phyloP scores from a whole-genome alignment of 2,888 invertebrate genomes.

The Nemurella pictetii region DNA sequence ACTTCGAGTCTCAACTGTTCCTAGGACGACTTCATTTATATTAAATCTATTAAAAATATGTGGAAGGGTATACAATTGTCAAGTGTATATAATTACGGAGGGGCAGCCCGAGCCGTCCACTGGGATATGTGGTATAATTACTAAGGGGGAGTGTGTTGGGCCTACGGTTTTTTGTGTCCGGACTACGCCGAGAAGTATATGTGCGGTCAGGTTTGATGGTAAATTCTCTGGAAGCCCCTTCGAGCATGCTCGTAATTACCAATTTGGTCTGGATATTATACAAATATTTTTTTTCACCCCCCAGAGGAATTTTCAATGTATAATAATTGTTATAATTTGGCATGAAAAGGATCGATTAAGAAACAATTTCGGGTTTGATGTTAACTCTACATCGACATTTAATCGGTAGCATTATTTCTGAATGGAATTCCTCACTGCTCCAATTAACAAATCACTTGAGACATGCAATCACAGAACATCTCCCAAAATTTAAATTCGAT shows the following conservation, averaged over 20 bases:
- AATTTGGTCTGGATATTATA: not conserved
- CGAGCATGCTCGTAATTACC: not conserved
- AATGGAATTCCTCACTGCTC: not conserved
- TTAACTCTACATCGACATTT: not conserved
- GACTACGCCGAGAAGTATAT: not conserved
- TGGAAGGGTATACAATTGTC: not conserved
- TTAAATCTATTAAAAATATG: not conserved
- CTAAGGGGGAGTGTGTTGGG: not conserved
- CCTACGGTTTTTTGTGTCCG: not conserved
- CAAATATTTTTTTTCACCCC: not conserved
- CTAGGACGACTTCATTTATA: not conserved
- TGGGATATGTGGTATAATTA: not conserved
- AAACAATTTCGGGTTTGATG: not conserved
- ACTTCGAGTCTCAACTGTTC: not conserved
- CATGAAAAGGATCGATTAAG: not conserved
- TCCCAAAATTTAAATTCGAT: not conserved
- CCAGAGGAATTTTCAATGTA: not conserved
- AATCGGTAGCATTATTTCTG: not conserved
- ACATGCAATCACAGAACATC: not conserved
- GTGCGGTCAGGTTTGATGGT: not conserved
- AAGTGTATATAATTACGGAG: constrained; percentile 1
- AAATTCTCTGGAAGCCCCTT: not conserved
- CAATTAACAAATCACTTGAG: not conserved
- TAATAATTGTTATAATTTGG: not conserved
- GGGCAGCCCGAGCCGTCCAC: not conserved